Evolutionary conservation across 2,888 invertebrate genomes (phyloP), one percentile per base, ranked within the genome.

Genomic region (Standfussiana lucernea): DNA sequence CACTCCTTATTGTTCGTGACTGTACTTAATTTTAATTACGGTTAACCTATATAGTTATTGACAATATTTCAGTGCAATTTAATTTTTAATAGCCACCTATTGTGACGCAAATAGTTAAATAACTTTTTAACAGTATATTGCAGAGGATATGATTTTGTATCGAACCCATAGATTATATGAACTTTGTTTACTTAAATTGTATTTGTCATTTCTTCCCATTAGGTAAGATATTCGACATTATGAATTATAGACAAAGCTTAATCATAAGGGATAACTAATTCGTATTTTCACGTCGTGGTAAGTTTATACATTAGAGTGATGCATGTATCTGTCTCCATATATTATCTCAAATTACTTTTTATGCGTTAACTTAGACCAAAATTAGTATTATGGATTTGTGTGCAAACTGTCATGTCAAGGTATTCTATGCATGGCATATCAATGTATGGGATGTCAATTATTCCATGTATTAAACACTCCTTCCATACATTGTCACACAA

Each of bases 401-500:
- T 82, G 82, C 73, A 82, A 80, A 68, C 76, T 79, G 83, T 71
- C 80, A 72, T 86, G 79, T 67, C 1, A 40, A 76, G 77, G 75
- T 83, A 73, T 79, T 74, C 75, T 80, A 71, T 79, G 74, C 83
- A 87, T 88, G 89, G 85, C 86, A 83, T 86, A 82, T 89, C 93
- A 92, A 91, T 93, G 93, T 93, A 93, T 93, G 93, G 93, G 91
- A 93, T 89, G 92, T 84, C 80, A 79, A 83, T 84, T 86, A 89
- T 89, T 88, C 85, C 83, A 82, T 82, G 83, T 87, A 86, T 81
- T 77, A 75, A 80, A 77, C 77, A 81, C 71, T 81, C 91, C 92
- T 93, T 93, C 93, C 90, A 93, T 93, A 93, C 92, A 92, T 93
- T 93, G 93, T 91, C 87, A 91, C 91, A 91, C 90, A 90, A 88